These are phyloP conservation scores for Sylvilagus bachmani DNA, from an alignment of 2,113 vertebrate genomes.

Conservation along the genomic window DNA sequence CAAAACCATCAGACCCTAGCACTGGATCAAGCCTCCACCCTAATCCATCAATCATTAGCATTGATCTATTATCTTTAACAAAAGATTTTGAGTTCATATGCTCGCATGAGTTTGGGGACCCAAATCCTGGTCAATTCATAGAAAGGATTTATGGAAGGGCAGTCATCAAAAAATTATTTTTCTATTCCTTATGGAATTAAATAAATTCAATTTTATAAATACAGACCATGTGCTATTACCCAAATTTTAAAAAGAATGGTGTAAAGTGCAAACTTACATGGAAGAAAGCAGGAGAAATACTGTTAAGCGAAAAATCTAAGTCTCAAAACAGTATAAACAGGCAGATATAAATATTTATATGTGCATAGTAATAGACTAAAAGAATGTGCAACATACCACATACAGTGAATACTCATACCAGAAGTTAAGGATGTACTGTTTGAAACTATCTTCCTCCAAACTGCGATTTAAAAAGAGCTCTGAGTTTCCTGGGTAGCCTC, in stretches of 20 bases:
- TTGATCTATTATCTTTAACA: too few species aligned
- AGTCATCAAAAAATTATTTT: constrained; percentile 13
- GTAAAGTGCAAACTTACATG: background rate
- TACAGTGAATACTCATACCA: background rate
- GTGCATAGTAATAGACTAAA: background rate
- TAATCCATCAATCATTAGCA: too few species aligned
- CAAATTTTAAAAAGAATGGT: background rate
- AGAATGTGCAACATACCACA: background rate
- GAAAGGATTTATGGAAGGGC: background rate
- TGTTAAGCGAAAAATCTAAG: background rate
- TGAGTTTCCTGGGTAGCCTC: background rate
- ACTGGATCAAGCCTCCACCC: too few species aligned
- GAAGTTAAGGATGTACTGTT: background rate
- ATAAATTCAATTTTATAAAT: constrained; percentile 45
- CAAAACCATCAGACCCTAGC: too few species aligned
- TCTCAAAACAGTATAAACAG: background rate
- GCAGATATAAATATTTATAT: background rate
- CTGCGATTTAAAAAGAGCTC: background rate
- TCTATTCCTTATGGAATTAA: background rate
- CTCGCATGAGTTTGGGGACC: too few species aligned
- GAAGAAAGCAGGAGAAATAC: background rate
- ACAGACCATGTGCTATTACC: background rate
- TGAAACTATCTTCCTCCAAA: background rate
- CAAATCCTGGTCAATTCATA: too few species aligned
- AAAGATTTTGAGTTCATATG: too few species aligned